Percentiles rank a stretch among this genome's conserved stretches.
phyloP scores from a whole-genome alignment of 2,888 invertebrate genomes.

The Pecten maximus region DNA sequence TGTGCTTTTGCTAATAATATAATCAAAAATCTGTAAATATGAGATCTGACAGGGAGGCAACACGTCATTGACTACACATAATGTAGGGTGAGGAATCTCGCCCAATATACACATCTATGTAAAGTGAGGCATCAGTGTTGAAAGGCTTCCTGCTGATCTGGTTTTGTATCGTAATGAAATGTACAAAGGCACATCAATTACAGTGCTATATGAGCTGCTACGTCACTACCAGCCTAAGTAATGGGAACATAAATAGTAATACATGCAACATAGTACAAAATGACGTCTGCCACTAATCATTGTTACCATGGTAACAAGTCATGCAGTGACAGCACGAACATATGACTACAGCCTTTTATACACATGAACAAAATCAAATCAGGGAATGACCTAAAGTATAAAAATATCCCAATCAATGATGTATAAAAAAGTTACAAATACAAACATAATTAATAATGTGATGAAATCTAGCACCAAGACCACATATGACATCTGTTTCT shows the following conservation, averaged over 20 bases:
- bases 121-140: neutral
- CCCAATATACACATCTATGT: neutral
- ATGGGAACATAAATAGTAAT: neutral
- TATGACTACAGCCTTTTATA: neutral
- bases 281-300: constrained; percentile 39
- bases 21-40: neutral
- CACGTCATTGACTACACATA: constrained; percentile 21
- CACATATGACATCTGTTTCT: neutral
- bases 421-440: constrained; percentile 26
- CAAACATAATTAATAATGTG: neutral
- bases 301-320: constrained; percentile 36
- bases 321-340: constrained; percentile 33
- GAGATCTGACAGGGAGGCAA: neutral
- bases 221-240: neutral
- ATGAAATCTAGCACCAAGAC: constrained; percentile 20
- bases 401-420: constrained; percentile 25
- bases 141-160: neutral
- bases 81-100: neutral
- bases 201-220: constrained; percentile 31
- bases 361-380: constrained; percentile 9
- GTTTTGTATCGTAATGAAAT: constrained; percentile 5
- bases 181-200: constrained; percentile 36
- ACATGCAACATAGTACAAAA: constrained; percentile 6
- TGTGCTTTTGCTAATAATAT: neutral
- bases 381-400: constrained; percentile 36